Percentiles rank a stretch among this genome's conserved stretches.
Conservation (phyloP, 2,888 invertebrate species). For the Plagodis dolabraria region DNA sequence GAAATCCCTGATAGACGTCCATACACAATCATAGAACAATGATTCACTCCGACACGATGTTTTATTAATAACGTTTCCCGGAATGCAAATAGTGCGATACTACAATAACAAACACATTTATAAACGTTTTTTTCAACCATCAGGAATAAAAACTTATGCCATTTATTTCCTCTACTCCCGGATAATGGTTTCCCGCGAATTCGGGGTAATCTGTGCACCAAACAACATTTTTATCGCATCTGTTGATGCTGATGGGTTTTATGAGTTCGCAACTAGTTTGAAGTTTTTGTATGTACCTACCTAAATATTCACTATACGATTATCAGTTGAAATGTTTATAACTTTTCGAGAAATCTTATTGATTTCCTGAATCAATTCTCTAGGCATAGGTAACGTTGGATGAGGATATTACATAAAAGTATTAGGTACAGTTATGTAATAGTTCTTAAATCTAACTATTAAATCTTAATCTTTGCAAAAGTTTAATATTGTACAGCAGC, state of each 20-base stretch:
- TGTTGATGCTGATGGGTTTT: slow-evolving; percentile 18
- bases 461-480: no score
- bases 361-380: no score
- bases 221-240: slow-evolving; percentile 33
- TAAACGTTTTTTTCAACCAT: slow-evolving; percentile 1
- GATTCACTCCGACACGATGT: slow-evolving; percentile 24
- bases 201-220: slow-evolving; percentile 28
- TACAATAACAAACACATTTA: slow-evolving; percentile 17
- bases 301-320: slow-evolving; percentile 12
- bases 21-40: slow-evolving; percentile 19
- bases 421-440: no score
- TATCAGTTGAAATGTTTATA: slow-evolving; percentile 21
- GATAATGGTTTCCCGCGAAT: slow-evolving; percentile 23
- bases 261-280: slow-evolving; percentile 31
- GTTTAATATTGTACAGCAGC: no score
- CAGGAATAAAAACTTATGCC: neutral
- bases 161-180: slow-evolving; percentile 20
- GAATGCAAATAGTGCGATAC: slow-evolving; percentile 20
- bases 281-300: slow-evolving; percentile 13
- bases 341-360: slow-evolving; percentile 13
- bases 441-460: no score
- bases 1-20: slow-evolving; percentile 31
- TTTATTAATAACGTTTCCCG: slow-evolving; percentile 24
- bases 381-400: no score
- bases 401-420: no score